Percentiles rank a stretch among this genome's conserved stretches.
Evolutionary conservation across 2,113 vertebrate genomes (phyloP).

Genomic region (Nannospalax galili): DNA sequence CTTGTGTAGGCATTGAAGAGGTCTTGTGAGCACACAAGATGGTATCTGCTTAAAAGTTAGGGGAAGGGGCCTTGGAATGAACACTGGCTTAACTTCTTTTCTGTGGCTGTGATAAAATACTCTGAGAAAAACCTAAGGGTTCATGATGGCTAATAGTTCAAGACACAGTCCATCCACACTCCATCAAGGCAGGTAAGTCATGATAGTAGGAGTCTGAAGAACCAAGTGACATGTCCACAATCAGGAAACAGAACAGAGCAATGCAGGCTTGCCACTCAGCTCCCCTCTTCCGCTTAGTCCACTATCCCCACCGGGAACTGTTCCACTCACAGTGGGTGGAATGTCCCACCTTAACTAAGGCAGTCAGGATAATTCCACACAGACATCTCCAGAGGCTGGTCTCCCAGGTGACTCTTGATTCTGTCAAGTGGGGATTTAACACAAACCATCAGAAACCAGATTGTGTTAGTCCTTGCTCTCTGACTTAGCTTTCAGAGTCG

Average conservation of each 20-base stretch:
- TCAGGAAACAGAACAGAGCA: background rate
- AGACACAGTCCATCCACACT: too few relatives aligned
- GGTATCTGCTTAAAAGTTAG: too few relatives aligned
- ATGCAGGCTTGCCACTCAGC: fast-evolving
- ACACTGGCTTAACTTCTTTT: background rate
- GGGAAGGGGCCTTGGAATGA: background rate
- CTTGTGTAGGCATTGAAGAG: background rate
- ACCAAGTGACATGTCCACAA: background rate
- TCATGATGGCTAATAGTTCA: background rate
- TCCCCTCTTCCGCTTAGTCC: background rate
- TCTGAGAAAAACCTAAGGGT: background rate
- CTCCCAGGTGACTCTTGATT: background rate
- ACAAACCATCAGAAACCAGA: background rate
- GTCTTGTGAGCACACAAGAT: too few relatives aligned
- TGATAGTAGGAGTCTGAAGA: too few relatives aligned
- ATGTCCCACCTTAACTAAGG: background rate
- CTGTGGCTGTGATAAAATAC: background rate
- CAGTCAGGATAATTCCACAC: too few relatives aligned
- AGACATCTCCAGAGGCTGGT: background rate
- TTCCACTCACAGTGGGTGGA: background rate
- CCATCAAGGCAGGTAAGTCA: too few relatives aligned
- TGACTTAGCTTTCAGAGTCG: background rate
- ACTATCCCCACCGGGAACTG: background rate
- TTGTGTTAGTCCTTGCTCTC: background rate
- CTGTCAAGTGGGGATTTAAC: background rate